Conservation (phyloP, 1,140 invertebrate genomes). For the Dinothrombium tinctorium region DNA sequence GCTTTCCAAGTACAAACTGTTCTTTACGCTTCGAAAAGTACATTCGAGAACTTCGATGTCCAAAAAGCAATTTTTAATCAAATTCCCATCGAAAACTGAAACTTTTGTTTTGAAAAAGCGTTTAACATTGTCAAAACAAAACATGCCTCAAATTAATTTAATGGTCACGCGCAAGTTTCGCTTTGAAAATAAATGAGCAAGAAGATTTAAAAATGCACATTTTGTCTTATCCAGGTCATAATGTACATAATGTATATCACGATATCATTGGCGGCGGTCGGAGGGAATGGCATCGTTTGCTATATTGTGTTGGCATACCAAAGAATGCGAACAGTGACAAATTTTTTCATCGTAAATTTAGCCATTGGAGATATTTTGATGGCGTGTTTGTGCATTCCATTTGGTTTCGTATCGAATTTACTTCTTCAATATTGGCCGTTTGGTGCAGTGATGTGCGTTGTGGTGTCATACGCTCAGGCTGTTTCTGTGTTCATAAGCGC, state of each 20-base stretch:
- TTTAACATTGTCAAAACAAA: too few relatives aligned
- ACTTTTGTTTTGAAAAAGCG: too few relatives aligned
- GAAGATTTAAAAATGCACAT: too few relatives aligned
- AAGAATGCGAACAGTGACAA: constrained; percentile 61
- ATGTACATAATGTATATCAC: not conserved
- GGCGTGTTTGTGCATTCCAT: constrained; percentile 58
- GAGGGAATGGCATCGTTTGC: constrained; percentile 55
- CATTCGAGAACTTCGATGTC: too few relatives aligned
- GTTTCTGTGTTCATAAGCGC: constrained; percentile 28
- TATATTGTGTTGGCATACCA: constrained; percentile 49
- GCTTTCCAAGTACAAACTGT: too few relatives aligned
- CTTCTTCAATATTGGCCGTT: constrained; percentile 61
- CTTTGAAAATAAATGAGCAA: too few relatives aligned
- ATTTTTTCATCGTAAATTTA: constrained; percentile 62
- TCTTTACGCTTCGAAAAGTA: too few relatives aligned
- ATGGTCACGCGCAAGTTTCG: too few relatives aligned
- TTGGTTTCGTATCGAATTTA: constrained; percentile 47
- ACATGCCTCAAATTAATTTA: too few relatives aligned
- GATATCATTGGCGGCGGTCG: constrained; percentile 26
- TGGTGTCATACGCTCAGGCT: constrained; percentile 40
- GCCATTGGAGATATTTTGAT: constrained; percentile 61
- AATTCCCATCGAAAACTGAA: too few relatives aligned
- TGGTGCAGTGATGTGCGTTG: constrained; percentile 42
- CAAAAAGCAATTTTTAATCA: too few relatives aligned
- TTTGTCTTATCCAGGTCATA: not conserved